These are phyloP conservation scores for Paramormyrops hopkinsi DNA, from an alignment of 2,797 vertebrate species.

Conservation along the genomic window DNA sequence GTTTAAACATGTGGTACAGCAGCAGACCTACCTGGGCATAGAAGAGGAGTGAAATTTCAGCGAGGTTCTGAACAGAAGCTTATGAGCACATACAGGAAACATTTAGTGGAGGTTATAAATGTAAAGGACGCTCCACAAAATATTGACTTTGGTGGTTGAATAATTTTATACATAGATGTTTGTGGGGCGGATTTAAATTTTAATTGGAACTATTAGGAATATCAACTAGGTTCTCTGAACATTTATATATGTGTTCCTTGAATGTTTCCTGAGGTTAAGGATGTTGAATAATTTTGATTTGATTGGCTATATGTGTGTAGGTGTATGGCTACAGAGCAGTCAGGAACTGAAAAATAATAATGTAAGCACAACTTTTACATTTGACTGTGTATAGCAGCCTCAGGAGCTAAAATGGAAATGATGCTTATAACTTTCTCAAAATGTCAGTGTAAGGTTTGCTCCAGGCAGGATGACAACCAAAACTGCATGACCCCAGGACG, in stretches of 20 bases:
- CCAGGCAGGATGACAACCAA: not conserved
- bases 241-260: not conserved
- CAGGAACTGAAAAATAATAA: not conserved
- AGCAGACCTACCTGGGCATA: not conserved
- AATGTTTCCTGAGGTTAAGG: not conserved
- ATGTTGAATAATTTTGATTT: not conserved
- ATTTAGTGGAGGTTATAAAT: not conserved
- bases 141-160: not conserved
- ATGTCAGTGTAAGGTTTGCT: not conserved
- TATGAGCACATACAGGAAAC: not conserved
- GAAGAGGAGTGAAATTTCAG: conserved; percentile 1
- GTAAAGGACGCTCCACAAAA: not conserved
- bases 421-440: not conserved
- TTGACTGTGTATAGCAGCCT: not conserved
- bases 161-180: not conserved
- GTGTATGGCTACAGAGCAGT: not conserved
- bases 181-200: not conserved
- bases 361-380: not conserved
- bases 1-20: not conserved
- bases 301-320: not conserved
- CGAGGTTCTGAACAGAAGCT: not conserved
- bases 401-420: not conserved
- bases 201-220: not conserved
- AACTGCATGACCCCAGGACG: not conserved
- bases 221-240: not conserved